Evolutionary conservation across 2,113 vertebrate genomes (phyloP), one percentile per base, ranked within the genome.

Genomic region (Cyanocitta stelleri): DNA sequence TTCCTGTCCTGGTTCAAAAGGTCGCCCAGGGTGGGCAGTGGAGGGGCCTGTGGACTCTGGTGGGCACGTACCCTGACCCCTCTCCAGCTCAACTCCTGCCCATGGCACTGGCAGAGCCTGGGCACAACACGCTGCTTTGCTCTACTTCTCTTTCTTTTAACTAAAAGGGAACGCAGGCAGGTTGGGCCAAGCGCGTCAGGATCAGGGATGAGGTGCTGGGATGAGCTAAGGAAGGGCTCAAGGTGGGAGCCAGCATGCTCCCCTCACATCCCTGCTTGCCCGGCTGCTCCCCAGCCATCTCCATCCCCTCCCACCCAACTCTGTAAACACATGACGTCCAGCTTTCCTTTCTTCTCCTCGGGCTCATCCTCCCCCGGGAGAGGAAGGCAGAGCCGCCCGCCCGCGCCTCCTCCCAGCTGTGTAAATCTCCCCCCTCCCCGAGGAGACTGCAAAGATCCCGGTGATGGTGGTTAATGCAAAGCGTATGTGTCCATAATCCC

Each of bases 341-440:
- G 68, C 79, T 95, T 86, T 80, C 39, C 87, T 95, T 96, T 95
- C 95, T 97, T 96, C 93, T 95, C 54, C 61, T 91, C 15, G 44
- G 93, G 85, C 82, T 96, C 91, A 86, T 91, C 93, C 86, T 96
- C 91, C 81, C 73, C 37, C 1, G 55, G 87, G 91, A 95, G 87
- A 90, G 95, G 83, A 96, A 96, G 93, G 96, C 97, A 95, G 80
- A 85, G 78, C 90, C 49, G 66, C 88, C 85, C 74, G 49, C 94
- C 94, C 52, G 48, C 86, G 11, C 89, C 94, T 95, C 95, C 93
- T 94, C 93, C 95, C 97, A 97, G 97, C 96, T 97, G 96, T 96
- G 95, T 96, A 96, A 97, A 97, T 92, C 93, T 95, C 66, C 93
- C 90, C 76, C 79, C 35, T 86, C 75, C 72, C 85, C 24, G 49